Base-by-base conservation (phyloP, 2,888 invertebrate species). In the Hirtodrosophila alboralis region DNA sequence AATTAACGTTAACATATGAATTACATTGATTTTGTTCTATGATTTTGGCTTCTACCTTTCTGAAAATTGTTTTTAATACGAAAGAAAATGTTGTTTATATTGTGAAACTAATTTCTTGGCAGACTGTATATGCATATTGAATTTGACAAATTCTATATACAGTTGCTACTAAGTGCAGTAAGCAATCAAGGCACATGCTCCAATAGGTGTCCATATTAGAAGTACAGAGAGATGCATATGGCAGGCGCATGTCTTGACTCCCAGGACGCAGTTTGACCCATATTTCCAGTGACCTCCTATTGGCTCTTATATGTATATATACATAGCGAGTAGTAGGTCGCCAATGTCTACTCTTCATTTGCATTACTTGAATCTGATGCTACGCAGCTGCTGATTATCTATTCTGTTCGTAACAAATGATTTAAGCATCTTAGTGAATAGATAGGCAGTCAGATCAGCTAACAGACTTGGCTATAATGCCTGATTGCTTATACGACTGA, bases 201-300 rank as follows among this genome's bases (percentile, higher is more conserved):
- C 28, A 28, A n/a, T 23, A 45, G 8, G 13, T 28, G 18, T 14
- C 14, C 10, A 21, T 1, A 14, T 10, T 18, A 30, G 18, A 12
- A 31, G 10, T 26, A 51, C 38, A 27, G 12, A 8, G n/a, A 41
- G 5, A 18, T 38, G 12, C 10, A 36, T 26, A n/a, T 47, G 49
- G 13, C 34, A 49, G 52, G 3, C 14, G 30, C 33, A 9, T 10
- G 18, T 6, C 5, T 7, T 30, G 8, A 23, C 51, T 40, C 27
- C 16, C 61, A 44, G 60, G 60, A 61, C 62, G 49, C 56, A 40
- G 62, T 45, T 63, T 80, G 84, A 74, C 81, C 79, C 45, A 76
- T 70, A 60, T 79, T 51, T 7, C 14, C 26, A 40, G 9, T 65
- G 62, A 57, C 69, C 77, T 79, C 64, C 21, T 16, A 12, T 27